phyloP scores from a whole-genome alignment of 2,113 vertebrate species.

The Atractosteus spatula region DNA sequence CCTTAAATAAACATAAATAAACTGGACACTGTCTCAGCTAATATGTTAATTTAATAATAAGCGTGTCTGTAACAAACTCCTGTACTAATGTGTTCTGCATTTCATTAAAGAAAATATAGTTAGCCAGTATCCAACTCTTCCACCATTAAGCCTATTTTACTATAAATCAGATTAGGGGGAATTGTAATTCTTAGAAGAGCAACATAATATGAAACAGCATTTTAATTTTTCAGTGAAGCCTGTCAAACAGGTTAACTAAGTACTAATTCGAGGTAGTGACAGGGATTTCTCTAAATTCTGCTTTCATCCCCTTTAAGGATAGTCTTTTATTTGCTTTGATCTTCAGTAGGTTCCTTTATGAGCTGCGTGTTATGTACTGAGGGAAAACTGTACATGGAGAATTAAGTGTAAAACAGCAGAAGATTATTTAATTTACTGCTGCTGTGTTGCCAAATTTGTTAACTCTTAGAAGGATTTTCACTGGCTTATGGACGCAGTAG shows the following conservation, averaged over 20 bases:
- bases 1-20: no score
- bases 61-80: neutral
- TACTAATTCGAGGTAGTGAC: conserved; percentile 44
- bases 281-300: conserved; percentile 21
- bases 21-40: no score
- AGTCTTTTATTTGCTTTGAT: conserved; percentile 38
- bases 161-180: neutral
- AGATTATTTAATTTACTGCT: no score
- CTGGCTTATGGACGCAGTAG: no score
- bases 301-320: conserved; percentile 48
- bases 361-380: conserved; percentile 18
- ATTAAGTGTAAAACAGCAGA: no score
- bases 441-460: no score
- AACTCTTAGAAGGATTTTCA: no score
- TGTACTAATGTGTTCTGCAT: conserved; percentile 1
- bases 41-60: no score
- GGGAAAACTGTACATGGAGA: neutral
- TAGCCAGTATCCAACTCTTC: neutral
- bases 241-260: conserved; percentile 21
- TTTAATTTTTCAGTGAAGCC: conserved; percentile 15
- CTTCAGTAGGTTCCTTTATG: conserved; percentile 31
- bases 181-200: neutral
- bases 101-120: neutral
- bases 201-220: conserved; percentile 11
- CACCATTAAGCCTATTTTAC: conserved; percentile 9